A percentile compares a stretch with the other conserved stretches of the same genome.
Evolutionary conservation across 1,140 invertebrate genomes (phyloP).

Genomic region (Drosophila prosaltans): DNA sequence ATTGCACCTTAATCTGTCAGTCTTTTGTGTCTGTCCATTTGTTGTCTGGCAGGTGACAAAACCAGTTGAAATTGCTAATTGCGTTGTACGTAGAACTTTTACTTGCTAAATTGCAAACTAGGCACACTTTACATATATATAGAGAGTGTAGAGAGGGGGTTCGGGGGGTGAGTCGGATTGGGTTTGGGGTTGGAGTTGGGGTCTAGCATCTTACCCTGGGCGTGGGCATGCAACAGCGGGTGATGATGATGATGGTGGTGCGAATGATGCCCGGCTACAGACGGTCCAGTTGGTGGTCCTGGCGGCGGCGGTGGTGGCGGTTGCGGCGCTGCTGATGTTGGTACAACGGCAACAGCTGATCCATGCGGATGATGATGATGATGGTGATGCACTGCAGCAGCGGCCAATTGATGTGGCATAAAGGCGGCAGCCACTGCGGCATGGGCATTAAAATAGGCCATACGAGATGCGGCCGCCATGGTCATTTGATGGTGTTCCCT

Average conservation of each 20-base stretch:
- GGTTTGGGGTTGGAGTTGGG: neutral
- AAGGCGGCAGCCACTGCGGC: constrained; percentile 94
- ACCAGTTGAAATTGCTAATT: constrained; percentile 74
- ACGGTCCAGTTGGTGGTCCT: neutral
- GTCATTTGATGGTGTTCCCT: constrained; percentile 85
- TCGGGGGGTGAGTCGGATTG: too few relatives aligned
- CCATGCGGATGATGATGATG: constrained; percentile 60
- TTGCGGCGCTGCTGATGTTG: constrained; percentile 20
- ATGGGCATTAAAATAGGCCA: constrained; percentile 94
- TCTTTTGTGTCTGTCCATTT: constrained; percentile 1
- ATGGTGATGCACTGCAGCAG: constrained; percentile 63
- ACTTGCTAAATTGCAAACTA: constrained; percentile 3
- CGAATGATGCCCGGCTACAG: constrained; percentile 10
- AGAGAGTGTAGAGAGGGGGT: too few relatives aligned
- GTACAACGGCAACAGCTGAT: constrained; percentile 26
- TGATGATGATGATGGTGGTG: constrained; percentile 52
- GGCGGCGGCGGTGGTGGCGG: constrained; percentile 15
- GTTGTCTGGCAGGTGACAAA: constrained; percentile 66
- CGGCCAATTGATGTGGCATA: constrained; percentile 85
- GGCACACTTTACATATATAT: neutral
- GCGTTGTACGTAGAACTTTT: constrained; percentile 25
- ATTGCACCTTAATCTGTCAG: neutral
- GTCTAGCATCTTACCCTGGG: constrained; percentile 69
- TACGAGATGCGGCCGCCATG: constrained; percentile 89
- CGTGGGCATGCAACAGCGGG: constrained; percentile 75